Conservation (phyloP, 2,113 vertebrate genomes). For the Tachysurus fulvidraco region DNA sequence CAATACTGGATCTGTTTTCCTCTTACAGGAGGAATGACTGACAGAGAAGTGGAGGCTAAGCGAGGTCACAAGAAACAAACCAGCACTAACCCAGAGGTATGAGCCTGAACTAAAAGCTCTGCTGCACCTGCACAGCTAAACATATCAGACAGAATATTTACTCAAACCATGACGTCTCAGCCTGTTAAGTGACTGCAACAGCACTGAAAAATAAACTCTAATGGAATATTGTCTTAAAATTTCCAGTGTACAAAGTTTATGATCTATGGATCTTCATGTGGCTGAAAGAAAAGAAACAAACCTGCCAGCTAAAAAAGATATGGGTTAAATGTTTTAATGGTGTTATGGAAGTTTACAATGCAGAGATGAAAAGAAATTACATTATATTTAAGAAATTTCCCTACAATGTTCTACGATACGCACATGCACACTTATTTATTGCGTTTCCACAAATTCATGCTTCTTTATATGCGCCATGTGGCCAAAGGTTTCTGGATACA, state of each 20-base stretch:
- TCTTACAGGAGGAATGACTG: constrained; percentile 9
- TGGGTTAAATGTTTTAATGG: not conserved
- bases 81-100: constrained; percentile 32
- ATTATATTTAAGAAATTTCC: not conserved
- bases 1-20: not conserved
- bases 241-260: not conserved
- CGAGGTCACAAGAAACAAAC: constrained; percentile 17
- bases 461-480: not conserved
- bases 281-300: not conserved
- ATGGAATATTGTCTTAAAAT: constrained; percentile 3
- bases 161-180: constrained; percentile 3
- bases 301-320: not conserved
- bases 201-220: constrained; percentile 22
- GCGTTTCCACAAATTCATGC: not conserved
- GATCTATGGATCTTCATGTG: constrained; percentile 15
- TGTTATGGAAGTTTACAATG: constrained; percentile 1
- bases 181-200: constrained; percentile 20
- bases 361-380: not conserved
- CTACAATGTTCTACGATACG: not conserved
- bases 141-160: not conserved
- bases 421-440: not conserved
- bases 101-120: not conserved
- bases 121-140: not conserved
- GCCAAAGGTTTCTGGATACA: not conserved
- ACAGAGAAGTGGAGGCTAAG: constrained; percentile 1